These are phyloP conservation scores for Asteroscopus sphinx DNA, from an alignment of 2,888 invertebrate genomes.

Conservation along the genomic window DNA sequence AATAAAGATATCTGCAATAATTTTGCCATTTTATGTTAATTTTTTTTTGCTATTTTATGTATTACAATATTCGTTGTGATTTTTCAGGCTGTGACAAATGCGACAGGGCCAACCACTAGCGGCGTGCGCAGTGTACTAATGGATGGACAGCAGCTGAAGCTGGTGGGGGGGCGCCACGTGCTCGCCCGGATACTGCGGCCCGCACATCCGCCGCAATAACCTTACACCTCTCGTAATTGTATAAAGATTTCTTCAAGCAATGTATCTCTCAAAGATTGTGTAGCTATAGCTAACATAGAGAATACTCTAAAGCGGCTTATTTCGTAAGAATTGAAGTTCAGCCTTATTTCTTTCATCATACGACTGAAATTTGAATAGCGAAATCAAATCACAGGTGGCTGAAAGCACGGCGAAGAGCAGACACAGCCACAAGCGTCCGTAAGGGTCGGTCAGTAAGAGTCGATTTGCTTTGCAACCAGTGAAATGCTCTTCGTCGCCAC, in stretches of 20 bases:
- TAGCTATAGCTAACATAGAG: slow-evolving; percentile 30
- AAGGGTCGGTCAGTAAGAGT: no score
- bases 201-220: slow-evolving; percentile 75
- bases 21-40: no score
- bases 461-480: no score
- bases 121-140: slow-evolving; percentile 82
- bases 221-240: slow-evolving; percentile 10
- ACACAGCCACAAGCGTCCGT: no score
- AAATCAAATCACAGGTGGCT: no score
- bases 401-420: no score
- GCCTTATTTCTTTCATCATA: no score
- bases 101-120: slow-evolving; percentile 69
- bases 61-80: slow-evolving; percentile 1
- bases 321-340: no score
- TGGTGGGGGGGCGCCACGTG: slow-evolving; percentile 84
- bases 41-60: neutral
- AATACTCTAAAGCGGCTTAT: no score
- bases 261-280: slow-evolving; percentile 30
- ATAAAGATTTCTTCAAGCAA: slow-evolving; percentile 11
- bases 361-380: no score
- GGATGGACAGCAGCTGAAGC: slow-evolving; percentile 85
- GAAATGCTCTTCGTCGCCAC: no score
- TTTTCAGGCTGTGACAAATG: slow-evolving; percentile 64
- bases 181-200: slow-evolving; percentile 81
- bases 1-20: neutral